These are phyloP conservation scores for Morpho helenor DNA, from an alignment of 2,888 invertebrate genomes.

Conservation along the genomic window DNA sequence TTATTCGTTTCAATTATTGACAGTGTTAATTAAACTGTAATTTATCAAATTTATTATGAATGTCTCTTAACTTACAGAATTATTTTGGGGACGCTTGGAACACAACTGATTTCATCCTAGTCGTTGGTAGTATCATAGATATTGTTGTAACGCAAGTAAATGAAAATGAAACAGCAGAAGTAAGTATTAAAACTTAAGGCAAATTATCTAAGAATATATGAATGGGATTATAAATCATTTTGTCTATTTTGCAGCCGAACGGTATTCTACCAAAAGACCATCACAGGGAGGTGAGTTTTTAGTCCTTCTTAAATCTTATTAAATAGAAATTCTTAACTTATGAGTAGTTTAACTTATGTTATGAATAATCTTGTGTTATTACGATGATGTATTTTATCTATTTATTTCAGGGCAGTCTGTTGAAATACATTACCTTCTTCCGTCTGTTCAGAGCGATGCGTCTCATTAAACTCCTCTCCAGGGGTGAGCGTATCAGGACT, in stretches of 20 bases:
- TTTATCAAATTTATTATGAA: background rate
- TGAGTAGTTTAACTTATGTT: background rate
- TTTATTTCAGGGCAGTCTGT: conserved; percentile 27
- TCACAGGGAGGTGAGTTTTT: no score
- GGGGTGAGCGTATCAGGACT: conserved; percentile 98
- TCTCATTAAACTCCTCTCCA: conserved; percentile 95
- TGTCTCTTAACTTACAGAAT: conserved; percentile 80
- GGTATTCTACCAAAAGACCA: background rate
- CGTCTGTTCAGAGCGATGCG: conserved; percentile 95
- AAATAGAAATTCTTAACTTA: no score
- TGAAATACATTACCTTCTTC: conserved; percentile 96
- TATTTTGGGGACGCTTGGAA: conserved; percentile 99
- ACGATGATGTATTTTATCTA: background rate
- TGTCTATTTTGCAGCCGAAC: conserved; percentile 1
- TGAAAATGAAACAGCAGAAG: conserved; percentile 69
- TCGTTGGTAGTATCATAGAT: conserved; percentile 97
- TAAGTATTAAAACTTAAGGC: conserved; percentile 21
- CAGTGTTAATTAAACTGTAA: no score
- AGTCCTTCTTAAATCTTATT: background rate
- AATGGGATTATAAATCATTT: background rate
- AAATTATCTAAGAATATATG: background rate
- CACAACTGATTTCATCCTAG: conserved; percentile 97
- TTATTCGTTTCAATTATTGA: no score
- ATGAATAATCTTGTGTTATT: background rate
- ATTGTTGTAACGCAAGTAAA: conserved; percentile 97